Conservation (phyloP, 2,113 vertebrate species). For the Centropristis striata region DNA sequence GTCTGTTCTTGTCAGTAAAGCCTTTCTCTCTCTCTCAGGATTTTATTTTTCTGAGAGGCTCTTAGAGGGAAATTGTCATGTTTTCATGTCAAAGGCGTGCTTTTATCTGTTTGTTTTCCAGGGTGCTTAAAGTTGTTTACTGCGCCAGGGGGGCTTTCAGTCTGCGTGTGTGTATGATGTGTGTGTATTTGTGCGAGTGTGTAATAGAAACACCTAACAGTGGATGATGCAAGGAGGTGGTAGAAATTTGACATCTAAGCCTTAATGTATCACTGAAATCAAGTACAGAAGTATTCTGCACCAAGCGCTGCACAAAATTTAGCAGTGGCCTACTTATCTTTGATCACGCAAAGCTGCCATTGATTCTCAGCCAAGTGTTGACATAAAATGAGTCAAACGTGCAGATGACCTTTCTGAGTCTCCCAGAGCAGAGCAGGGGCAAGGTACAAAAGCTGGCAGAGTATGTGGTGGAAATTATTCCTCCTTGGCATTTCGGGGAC, state of each 20-base stretch:
- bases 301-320: conserved; percentile 21
- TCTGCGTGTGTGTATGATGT: conserved; percentile 10
- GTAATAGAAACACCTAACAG: conserved; percentile 59
- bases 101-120: conserved; percentile 85
- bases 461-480: conserved; percentile 82
- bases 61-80: conserved; percentile 80
- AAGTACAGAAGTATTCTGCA: conserved; percentile 11
- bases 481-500: conserved; percentile 85
- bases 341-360: conserved; percentile 78
- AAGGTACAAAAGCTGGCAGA: conserved; percentile 72
- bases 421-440: conserved; percentile 63
- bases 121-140: conserved; percentile 83
- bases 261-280: conserved; percentile 40
- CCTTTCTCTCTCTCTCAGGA: conserved; percentile 72
- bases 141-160: conserved; percentile 74
- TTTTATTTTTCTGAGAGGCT: conserved; percentile 80
- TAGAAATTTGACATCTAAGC: conserved; percentile 66
- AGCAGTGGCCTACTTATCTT: conserved; percentile 79
- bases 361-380: conserved; percentile 83
- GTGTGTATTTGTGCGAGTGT: conserved; percentile 12
- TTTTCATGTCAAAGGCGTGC: conserved; percentile 83
- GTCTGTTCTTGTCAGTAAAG: conserved; percentile 79
- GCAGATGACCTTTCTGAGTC: conserved; percentile 81
- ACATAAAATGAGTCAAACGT: conserved; percentile 84
- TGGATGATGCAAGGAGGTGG: conserved; percentile 79